A percentile compares a stretch with the other conserved stretches of the same genome.
phyloP scores from a whole-genome alignment of 2,113 vertebrate species.

The Xiphophorus hellerii region DNA sequence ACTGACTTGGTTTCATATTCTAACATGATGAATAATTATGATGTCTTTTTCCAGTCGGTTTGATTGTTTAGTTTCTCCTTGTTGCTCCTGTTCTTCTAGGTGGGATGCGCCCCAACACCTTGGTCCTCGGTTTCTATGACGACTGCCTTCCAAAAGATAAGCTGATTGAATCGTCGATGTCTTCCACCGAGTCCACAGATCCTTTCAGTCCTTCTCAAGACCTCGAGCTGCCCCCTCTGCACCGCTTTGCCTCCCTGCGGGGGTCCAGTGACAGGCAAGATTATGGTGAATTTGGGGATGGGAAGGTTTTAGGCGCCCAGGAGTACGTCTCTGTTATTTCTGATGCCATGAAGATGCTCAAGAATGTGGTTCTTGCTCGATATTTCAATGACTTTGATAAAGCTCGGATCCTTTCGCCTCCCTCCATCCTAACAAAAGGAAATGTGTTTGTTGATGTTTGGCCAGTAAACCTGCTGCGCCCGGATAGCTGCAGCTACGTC shows the following conservation, averaged over 20 bases:
- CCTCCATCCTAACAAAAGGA: constrained; percentile 32
- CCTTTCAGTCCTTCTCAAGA: constrained; percentile 14
- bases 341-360: constrained; percentile 91
- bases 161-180: constrained; percentile 70
- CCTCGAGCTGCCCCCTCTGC: constrained; percentile 29
- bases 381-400: constrained; percentile 85
- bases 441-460: constrained; percentile 86
- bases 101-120: constrained; percentile 92
- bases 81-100: constrained; percentile 70
- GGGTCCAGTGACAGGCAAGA: constrained; percentile 7
- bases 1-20: background rate
- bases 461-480: constrained; percentile 89
- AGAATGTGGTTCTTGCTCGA: constrained; percentile 87
- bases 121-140: constrained; percentile 90
- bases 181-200: constrained; percentile 42
- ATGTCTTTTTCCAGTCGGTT: background rate
- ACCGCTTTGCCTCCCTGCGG: constrained; percentile 79
- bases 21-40: background rate
- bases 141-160: constrained; percentile 76
- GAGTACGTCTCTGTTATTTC: constrained; percentile 89
- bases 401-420: constrained; percentile 55
- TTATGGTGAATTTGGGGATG: constrained; percentile 57
- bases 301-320: constrained; percentile 77
- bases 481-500: constrained; percentile 87
- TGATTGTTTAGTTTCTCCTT: background rate